A percentile compares a stretch with the other conserved stretches of the same genome.
phyloP scores from a whole-genome alignment of 2,113 vertebrate species.

The Petrocephalus microphthalmus region DNA sequence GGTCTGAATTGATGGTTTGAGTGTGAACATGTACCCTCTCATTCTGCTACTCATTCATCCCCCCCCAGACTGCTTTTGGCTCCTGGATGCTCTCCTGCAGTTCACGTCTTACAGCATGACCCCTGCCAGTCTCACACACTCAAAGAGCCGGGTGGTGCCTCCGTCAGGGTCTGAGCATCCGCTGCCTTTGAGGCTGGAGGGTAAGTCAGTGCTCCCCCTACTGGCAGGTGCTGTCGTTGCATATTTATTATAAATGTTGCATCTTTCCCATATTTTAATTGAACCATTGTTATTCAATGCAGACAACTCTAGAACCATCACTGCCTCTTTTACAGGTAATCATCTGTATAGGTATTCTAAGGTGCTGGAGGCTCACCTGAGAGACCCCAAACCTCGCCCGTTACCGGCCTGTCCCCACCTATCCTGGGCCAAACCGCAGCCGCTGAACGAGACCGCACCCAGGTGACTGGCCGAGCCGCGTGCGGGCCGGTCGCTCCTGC shows the following conservation, averaged over 20 bases:
- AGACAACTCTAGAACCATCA: no score
- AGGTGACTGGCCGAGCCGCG: slow-evolving; percentile 62
- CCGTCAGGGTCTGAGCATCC: slow-evolving; percentile 63
- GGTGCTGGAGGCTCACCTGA: slow-evolving; percentile 86
- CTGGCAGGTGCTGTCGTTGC: not conserved
- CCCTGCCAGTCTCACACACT: slow-evolving; percentile 87
- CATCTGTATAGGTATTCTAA: slow-evolving; percentile 97
- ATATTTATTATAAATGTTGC: not conserved
- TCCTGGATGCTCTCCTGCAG: slow-evolving; percentile 89
- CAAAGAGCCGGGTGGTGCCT: slow-evolving; percentile 73
- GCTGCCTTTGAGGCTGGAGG: slow-evolving; percentile 86
- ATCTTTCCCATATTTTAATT: not conserved
- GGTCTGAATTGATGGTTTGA: not conserved
- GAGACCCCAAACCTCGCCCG: slow-evolving; percentile 85
- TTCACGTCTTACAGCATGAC: slow-evolving; percentile 89
- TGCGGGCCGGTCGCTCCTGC: not conserved
- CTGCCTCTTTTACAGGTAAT: slow-evolving; percentile 66
- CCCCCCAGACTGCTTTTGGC: slow-evolving; percentile 82
- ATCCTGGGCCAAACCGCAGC: slow-evolving; percentile 96
- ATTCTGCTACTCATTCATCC: not conserved
- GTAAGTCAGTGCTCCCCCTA: slow-evolving; percentile 52
- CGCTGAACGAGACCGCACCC: slow-evolving; percentile 93
- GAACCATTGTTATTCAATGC: not conserved
- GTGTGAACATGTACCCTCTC: not conserved
- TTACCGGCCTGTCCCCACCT: slow-evolving; percentile 93